Evolutionary conservation across 2,888 invertebrate genomes (phyloP).

Genomic region (Lomographa bimaculata): DNA sequence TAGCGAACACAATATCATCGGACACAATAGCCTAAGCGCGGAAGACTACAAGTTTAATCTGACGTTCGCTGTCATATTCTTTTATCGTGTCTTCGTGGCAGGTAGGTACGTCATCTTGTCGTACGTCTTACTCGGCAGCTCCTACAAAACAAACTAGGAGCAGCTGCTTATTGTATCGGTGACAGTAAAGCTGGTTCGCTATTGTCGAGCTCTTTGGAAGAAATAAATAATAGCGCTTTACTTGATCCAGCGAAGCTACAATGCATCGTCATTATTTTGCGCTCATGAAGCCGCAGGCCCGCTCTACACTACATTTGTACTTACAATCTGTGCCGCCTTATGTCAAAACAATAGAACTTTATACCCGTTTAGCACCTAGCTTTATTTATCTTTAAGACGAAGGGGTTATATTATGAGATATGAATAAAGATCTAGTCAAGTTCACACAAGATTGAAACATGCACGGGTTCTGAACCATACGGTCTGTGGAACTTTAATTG

Average conservation of each 20-base stretch:
- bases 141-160: conserved; percentile 62
- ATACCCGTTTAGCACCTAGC: too few species aligned
- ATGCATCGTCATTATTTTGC: conserved; percentile 72
- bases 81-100: conserved; percentile 54
- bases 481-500: too few species aligned
- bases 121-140: conserved; percentile 59
- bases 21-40: conserved; percentile 51
- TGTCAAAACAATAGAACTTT: conserved; percentile 42
- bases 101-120: conserved; percentile 65
- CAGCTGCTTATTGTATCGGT: conserved; percentile 76
- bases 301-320: conserved; percentile 54
- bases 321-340: conserved; percentile 36
- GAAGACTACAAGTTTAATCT: conserved; percentile 50
- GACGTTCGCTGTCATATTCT: conserved; percentile 47
- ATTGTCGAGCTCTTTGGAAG: conserved; percentile 67
- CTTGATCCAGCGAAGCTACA: conserved; percentile 69
- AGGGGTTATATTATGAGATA: too few species aligned
- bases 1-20: conserved; percentile 44
- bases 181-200: conserved; percentile 71
- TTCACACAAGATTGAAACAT: too few species aligned
- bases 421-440: too few species aligned
- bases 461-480: too few species aligned
- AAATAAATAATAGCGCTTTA: conserved; percentile 78
- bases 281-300: conserved; percentile 53
- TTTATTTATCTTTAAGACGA: too few species aligned